Percentiles rank a stretch among this genome's conserved stretches.
Evolutionary conservation across 2,888 invertebrate species (phyloP).

Genomic region (Serrognathus titanus): DNA sequence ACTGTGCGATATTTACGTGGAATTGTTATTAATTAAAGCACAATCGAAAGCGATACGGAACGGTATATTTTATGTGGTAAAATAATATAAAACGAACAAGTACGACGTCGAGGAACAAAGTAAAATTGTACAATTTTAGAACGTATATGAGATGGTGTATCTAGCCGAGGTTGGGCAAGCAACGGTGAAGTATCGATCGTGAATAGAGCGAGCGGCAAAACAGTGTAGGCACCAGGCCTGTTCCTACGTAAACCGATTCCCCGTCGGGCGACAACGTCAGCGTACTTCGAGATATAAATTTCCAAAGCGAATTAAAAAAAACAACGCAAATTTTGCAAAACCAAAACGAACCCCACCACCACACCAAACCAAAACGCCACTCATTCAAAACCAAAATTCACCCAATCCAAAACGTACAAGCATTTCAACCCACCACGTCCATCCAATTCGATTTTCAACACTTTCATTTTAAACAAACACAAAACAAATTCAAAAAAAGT

Average conservation of each 20-base stretch:
- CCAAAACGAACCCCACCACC: background rate
- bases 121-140: constrained; percentile 3
- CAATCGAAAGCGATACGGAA: too few species aligned
- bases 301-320: background rate
- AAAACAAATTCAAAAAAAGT: too few species aligned
- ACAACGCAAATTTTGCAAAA: background rate
- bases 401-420: too few species aligned
- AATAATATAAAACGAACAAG: background rate
- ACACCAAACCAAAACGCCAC: background rate
- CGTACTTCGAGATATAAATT: constrained; percentile 7
- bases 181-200: constrained; percentile 4
- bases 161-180: constrained; percentile 1
- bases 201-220: constrained; percentile 3
- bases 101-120: background rate
- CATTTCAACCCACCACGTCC: too few species aligned
- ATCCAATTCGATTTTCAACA: too few species aligned
- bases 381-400: background rate
- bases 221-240: constrained; percentile 23
- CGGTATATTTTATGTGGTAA: background rate
- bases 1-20: too few species aligned
- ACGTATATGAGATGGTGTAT: constrained; percentile 1
- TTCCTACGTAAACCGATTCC: constrained; percentile 27
- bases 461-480: too few species aligned
- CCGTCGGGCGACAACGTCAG: constrained; percentile 17
- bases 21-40: too few species aligned